Conservation (phyloP, 2,888 invertebrate species). For the Mimas tiliae region DNA sequence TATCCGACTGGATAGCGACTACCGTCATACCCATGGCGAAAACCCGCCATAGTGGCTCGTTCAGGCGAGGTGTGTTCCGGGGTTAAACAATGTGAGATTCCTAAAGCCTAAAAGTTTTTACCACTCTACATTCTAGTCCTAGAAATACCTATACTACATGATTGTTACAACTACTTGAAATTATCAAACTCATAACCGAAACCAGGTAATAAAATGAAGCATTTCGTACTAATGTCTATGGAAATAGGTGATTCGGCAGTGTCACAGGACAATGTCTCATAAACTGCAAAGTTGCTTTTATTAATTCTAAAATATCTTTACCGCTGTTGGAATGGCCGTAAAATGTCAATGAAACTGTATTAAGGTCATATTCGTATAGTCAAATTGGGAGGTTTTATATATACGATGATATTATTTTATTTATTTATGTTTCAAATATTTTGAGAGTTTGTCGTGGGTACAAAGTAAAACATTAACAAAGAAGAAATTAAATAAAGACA, state of each 20-base stretch:
- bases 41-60: too few species aligned
- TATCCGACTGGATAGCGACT: too few species aligned
- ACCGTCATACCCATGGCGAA: too few species aligned
- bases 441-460: neutral
- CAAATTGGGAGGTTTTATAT: neutral
- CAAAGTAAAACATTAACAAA: neutral
- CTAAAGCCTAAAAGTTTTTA: too few species aligned
- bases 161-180: neutral
- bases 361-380: conserved; percentile 14
- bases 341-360: conserved; percentile 25
- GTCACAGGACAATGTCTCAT: conserved; percentile 24
- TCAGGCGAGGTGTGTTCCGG: too few species aligned
- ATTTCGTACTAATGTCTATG: conserved; percentile 19
- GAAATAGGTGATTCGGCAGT: conserved; percentile 9
- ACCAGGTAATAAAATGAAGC: conserved; percentile 10
- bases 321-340: conserved; percentile 22
- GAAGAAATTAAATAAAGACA: too few species aligned
- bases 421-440: neutral
- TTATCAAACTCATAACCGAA: neutral
- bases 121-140: too few species aligned
- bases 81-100: too few species aligned
- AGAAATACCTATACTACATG: too few species aligned
- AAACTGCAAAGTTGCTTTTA: conserved; percentile 27
- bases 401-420: neutral
- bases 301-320: conserved; percentile 27